Percentiles rank a stretch among this genome's conserved stretches.
phyloP scores from a whole-genome alignment of 2,113 vertebrate genomes.

The Prinia subflava region DNA sequence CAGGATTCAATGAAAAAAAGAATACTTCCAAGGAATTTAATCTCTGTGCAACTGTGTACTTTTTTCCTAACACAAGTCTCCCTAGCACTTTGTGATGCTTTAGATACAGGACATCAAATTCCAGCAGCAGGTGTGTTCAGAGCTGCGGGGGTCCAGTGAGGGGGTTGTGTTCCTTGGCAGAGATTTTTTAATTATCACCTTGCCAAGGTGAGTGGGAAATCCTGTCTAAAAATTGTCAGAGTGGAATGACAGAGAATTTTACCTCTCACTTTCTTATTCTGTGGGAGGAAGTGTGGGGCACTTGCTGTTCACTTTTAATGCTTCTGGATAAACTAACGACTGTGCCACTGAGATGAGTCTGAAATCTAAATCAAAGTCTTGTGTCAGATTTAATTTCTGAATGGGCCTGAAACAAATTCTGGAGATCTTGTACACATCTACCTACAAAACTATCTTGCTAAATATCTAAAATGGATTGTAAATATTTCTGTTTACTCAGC shows the following conservation, averaged over 20 bases:
- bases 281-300: not conserved
- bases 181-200: slow-evolving; percentile 5
- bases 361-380: not conserved
- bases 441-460: not conserved
- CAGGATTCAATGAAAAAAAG: not conserved
- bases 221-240: not conserved
- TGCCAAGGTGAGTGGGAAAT: slow-evolving; percentile 15
- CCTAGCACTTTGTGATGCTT: not conserved
- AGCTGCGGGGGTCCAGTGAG: not conserved
- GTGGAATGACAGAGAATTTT: not conserved
- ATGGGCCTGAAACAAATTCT: not conserved
- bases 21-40: not conserved
- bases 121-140: not conserved
- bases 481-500: not conserved
- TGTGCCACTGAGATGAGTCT: not conserved
- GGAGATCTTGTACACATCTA: not conserved
- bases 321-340: not conserved
- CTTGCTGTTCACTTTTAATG: not conserved
- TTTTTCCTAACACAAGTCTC: not conserved
- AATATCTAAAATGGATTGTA: not conserved
- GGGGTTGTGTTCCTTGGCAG: not conserved
- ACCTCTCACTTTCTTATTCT: not conserved
- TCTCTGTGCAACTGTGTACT: not conserved
- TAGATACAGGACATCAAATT: not conserved
- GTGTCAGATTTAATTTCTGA: not conserved